Percentiles rank a stretch among this genome's conserved stretches.
phyloP scores from a whole-genome alignment of 2,888 invertebrate genomes.

The Lobophora halterata region DNA sequence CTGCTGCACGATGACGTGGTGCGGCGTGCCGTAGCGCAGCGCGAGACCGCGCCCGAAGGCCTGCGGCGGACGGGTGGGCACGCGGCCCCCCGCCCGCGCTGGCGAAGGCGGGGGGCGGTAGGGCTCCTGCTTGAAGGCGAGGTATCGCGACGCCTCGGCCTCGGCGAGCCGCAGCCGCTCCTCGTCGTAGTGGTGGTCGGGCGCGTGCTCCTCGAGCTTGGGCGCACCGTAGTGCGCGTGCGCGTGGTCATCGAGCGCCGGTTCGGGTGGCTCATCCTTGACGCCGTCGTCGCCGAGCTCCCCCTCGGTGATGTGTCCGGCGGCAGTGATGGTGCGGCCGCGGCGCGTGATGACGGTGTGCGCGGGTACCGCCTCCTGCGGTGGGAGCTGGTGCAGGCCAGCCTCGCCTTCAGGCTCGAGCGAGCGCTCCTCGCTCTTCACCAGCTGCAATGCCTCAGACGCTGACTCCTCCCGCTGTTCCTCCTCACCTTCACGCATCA shows the following conservation, averaged over 20 bases:
- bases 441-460: slow-evolving; percentile 65
- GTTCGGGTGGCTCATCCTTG: slow-evolving; percentile 66
- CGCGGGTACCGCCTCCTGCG: slow-evolving; percentile 31
- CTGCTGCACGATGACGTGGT: slow-evolving; percentile 60
- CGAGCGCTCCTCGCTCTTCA: slow-evolving; percentile 59
- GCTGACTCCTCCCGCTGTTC: slow-evolving; percentile 42
- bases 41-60: slow-evolving; percentile 50
- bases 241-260: slow-evolving; percentile 37
- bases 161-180: slow-evolving; percentile 60
- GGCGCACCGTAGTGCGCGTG: slow-evolving; percentile 45
- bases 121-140: slow-evolving; percentile 65
- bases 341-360: slow-evolving; percentile 80
- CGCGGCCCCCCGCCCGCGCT: too few species aligned
- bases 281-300: slow-evolving; percentile 57
- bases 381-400: slow-evolving; percentile 20
- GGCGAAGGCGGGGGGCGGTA: slow-evolving; percentile 47
- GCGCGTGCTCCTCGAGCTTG: slow-evolving; percentile 44
- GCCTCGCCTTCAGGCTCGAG: slow-evolving; percentile 30
- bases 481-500: slow-evolving; percentile 37
- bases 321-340: slow-evolving; percentile 81
- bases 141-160: slow-evolving; percentile 64
- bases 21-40: slow-evolving; percentile 60
- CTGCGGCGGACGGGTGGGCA: slow-evolving; percentile 31
- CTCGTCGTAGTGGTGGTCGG: slow-evolving; percentile 55
- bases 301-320: slow-evolving; percentile 79